A percentile compares a stretch with the other conserved stretches of the same genome.
Evolutionary conservation across 2,888 invertebrate species (phyloP).

Genomic region (Mycalesis mineus): DNA sequence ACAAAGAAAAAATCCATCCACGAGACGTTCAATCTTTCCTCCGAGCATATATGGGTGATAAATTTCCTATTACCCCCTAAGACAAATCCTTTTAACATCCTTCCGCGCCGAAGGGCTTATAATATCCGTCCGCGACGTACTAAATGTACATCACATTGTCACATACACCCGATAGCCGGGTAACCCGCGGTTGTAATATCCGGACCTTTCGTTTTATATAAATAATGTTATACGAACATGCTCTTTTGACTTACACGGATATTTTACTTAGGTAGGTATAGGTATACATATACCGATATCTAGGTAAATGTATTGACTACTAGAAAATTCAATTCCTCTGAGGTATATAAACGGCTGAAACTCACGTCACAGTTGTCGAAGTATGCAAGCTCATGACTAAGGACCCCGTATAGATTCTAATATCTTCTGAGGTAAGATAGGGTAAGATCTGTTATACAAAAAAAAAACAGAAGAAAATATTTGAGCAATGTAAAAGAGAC

Average conservation of each 20-base stretch:
- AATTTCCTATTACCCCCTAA: constrained; percentile 33
- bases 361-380: no score
- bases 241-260: not conserved
- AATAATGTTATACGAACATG: constrained; percentile 5
- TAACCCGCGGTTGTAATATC: constrained; percentile 61
- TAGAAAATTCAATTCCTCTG: no score
- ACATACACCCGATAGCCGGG: constrained; percentile 49
- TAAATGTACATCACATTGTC: constrained; percentile 33
- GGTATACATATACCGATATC: no score
- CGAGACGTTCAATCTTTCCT: constrained; percentile 12
- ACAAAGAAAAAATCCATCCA: not conserved
- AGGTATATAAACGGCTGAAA: no score
- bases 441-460: no score
- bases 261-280: not conserved
- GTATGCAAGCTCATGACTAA: no score
- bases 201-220: constrained; percentile 39
- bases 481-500: no score
- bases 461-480: no score
- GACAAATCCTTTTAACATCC: constrained; percentile 47
- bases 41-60: constrained; percentile 15
- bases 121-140: constrained; percentile 40
- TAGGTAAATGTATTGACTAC: no score
- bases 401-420: no score
- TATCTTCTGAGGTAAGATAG: no score
- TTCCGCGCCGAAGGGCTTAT: constrained; percentile 47